Percentiles rank a stretch among this genome's conserved stretches.
Evolutionary conservation across 2,888 invertebrate genomes (phyloP).

Genomic region (Eupithecia dodoneata): DNA sequence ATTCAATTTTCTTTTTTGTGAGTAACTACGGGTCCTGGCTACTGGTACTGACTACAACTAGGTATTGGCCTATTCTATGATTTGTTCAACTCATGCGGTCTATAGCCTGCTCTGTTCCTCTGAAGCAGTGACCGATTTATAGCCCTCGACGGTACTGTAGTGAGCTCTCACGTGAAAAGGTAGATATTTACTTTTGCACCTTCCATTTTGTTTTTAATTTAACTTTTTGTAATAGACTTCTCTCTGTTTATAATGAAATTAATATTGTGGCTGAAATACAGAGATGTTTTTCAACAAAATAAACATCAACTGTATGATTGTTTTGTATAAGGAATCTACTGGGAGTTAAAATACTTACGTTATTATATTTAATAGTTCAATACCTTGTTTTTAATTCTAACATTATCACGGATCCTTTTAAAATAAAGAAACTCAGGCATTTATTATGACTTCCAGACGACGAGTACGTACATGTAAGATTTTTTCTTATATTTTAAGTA

Average conservation of each 20-base stretch:
- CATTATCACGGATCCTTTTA: neutral
- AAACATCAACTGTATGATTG: neutral
- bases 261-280: neutral
- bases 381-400: too few relatives aligned
- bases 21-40: too few relatives aligned
- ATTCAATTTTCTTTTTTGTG: too few relatives aligned
- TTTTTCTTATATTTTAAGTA: too few relatives aligned
- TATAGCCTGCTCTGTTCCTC: conserved; percentile 21
- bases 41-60: too few relatives aligned
- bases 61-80: neutral
- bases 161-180: conserved; percentile 39
- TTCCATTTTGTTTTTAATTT: conserved; percentile 37
- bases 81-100: neutral
- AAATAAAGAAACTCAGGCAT: neutral
- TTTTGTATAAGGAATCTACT: neutral
- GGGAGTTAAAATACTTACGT: neutral
- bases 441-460: neutral
- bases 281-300: too few relatives aligned
- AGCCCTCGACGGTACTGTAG: conserved; percentile 44
- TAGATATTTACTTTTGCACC: conserved; percentile 36
- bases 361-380: neutral
- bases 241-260: neutral
- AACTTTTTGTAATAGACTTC: conserved; percentile 5
- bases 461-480: neutral
- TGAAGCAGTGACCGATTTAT: conserved; percentile 60